phyloP scores from a whole-genome alignment of 1,140 invertebrate species.

The Pseudomyrmex gracilis region DNA sequence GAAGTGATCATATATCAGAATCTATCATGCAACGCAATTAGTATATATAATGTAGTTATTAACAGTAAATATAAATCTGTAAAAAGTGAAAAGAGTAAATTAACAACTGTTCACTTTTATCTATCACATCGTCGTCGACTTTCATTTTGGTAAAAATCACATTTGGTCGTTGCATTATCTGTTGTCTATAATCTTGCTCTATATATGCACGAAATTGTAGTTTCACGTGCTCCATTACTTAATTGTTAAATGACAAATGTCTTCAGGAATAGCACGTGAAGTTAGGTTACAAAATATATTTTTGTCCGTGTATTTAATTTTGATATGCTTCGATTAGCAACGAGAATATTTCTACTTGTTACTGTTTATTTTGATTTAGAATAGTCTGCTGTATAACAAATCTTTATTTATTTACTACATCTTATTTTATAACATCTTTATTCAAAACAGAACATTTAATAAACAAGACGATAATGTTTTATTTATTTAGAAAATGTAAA shows the following conservation, averaged over 20 bases:
- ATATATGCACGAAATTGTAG: conserved; percentile 27
- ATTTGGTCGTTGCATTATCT: neutral
- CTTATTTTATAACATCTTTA: too few species aligned
- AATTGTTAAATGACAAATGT: conserved; percentile 33
- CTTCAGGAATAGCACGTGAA: neutral
- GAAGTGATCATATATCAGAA: too few species aligned
- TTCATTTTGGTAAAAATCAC: neutral
- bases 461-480: too few species aligned
- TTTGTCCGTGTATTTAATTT: neutral
- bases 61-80: neutral
- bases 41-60: neutral
- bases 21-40: neutral
- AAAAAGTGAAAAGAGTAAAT: neutral
- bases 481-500: too few species aligned
- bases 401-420: neutral
- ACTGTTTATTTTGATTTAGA: neutral
- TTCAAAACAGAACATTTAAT: too few species aligned
- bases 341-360: conserved; percentile 6
- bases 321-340: conserved; percentile 16
- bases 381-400: neutral
- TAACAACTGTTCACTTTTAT: neutral
- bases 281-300: neutral
- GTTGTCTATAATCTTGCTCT: neutral
- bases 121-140: neutral
- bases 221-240: conserved; percentile 30